Base-by-base conservation (phyloP, 2,888 invertebrate species). In the Peribatodes rhomboidaria region DNA sequence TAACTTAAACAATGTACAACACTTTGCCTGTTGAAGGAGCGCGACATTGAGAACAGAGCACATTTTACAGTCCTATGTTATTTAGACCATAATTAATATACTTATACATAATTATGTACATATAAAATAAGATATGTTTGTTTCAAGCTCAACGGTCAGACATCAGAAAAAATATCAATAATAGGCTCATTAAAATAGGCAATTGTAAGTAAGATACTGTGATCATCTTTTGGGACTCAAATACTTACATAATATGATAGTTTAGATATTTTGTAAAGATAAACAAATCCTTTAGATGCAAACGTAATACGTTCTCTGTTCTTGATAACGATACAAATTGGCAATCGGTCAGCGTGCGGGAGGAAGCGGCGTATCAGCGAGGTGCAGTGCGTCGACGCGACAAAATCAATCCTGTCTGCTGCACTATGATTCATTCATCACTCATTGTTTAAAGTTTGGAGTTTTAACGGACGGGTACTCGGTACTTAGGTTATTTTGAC, bases 361-460 rank as follows among this genome's bases (percentile, higher is more conserved):
- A 75, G 79, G 77, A 80, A 76, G 68, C 62, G 60, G 22, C 47
- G 58, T 68, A 68, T 66, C 66, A 65, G 33, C 60, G 65, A 65
- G 63, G 63, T 70, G 62, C 63, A 72, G 66, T 77, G 76, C 75
- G 54, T 44, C 46, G 73, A 68, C 70, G 76, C 77, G 80, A 80
- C 80, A 78, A 78, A 82, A 80, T 84, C 82, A 81, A 81, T 82
- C 39, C 56, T 42, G 76, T 72, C 69, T 67, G 39, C 65, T 70
- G 72, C 67, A 71, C 61, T 53, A 42, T 61, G 55, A 69, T 41
- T 65, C 57, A 65, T 47, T 65, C 47, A 42, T 61, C 50, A 69
- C 44, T 65, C 57, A 65, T 47, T 65, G 57, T 57, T 64, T 37
- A 9, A 59, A 42, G 33, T 46, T 22, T 22, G 8, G n/a, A 46